These are phyloP conservation scores for Phania funesta DNA, from an alignment of 2,888 invertebrate genomes.

Conservation along the genomic window DNA sequence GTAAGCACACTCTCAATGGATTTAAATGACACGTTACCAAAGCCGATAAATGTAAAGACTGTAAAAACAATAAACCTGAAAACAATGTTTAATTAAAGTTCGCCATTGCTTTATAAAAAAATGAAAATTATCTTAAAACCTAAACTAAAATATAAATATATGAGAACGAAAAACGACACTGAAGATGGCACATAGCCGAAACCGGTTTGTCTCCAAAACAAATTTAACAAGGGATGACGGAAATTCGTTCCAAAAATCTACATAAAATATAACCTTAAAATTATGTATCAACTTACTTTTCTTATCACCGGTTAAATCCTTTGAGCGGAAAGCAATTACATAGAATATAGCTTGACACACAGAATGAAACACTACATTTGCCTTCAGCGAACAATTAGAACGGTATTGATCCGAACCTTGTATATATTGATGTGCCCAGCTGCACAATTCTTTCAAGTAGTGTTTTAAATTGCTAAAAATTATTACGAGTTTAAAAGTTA, in stretches of 20 bases:
- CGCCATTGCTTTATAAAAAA: too few species aligned
- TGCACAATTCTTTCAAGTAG: slow-evolving; percentile 86
- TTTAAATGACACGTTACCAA: slow-evolving; percentile 93
- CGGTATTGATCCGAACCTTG: slow-evolving; percentile 76
- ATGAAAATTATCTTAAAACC: too few species aligned
- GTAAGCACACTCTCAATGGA: slow-evolving; percentile 91
- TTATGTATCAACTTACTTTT: slow-evolving; percentile 84
- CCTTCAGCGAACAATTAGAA: slow-evolving; percentile 82
- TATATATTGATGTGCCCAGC: slow-evolving; percentile 93
- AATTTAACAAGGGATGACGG: too few species aligned
- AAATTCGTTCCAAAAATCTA: too few species aligned
- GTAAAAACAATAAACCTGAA: slow-evolving; percentile 88
- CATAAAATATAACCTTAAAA: slow-evolving; percentile 85
- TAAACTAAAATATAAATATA: too few species aligned
- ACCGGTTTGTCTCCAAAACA: too few species aligned
- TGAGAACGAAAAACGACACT: too few species aligned
- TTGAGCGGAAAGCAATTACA: slow-evolving; percentile 93
- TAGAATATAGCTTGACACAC: slow-evolving; percentile 97
- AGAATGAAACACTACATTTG: slow-evolving; percentile 94
- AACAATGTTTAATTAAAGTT: background rate
- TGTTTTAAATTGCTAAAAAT: slow-evolving; percentile 83
- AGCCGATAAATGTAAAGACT: slow-evolving; percentile 90
- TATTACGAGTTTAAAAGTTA: background rate
- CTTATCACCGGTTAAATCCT: slow-evolving; percentile 88
- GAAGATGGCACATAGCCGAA: too few species aligned